Evolutionary conservation across 2,113 vertebrate species (phyloP).

Genomic region (Aythya baeri): DNA sequence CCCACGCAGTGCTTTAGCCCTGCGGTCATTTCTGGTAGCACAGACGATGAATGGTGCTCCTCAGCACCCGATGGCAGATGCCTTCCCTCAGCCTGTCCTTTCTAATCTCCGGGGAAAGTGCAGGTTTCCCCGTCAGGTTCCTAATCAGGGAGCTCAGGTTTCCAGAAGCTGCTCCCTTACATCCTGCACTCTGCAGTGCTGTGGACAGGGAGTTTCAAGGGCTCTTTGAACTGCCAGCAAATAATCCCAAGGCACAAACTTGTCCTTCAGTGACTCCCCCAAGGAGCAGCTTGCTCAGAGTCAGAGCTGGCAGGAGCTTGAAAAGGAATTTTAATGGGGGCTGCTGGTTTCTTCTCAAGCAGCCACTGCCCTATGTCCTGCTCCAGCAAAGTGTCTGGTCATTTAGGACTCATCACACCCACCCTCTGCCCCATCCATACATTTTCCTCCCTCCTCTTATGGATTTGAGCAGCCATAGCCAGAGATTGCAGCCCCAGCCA

Average conservation of each 20-base stretch:
- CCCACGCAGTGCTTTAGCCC: not conserved
- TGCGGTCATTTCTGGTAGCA: not conserved
- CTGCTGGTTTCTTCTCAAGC: not conserved
- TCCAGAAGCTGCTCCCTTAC: not conserved
- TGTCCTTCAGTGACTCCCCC: not conserved
- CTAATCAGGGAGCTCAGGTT: not conserved
- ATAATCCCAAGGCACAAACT: not conserved
- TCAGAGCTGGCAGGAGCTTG: not conserved
- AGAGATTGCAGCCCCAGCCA: not conserved
- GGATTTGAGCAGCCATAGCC: not conserved
- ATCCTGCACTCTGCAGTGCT: not conserved
- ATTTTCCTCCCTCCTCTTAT: accelerated
- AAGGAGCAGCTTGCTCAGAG: not conserved
- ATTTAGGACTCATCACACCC: accelerated
- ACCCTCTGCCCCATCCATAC: not conserved
- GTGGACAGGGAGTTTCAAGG: not conserved
- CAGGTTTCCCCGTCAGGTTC: not conserved
- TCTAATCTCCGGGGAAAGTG: not conserved
- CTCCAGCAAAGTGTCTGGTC: not conserved
- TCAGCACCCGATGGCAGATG: not conserved
- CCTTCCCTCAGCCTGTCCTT: not conserved
- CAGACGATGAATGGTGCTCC: not conserved
- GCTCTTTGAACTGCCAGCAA: not conserved
- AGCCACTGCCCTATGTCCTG: not conserved
- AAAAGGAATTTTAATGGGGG: not conserved